Evolutionary conservation across 2,797 vertebrate species (phyloP).

Genomic region (Hippopotamyrus pictus): DNA sequence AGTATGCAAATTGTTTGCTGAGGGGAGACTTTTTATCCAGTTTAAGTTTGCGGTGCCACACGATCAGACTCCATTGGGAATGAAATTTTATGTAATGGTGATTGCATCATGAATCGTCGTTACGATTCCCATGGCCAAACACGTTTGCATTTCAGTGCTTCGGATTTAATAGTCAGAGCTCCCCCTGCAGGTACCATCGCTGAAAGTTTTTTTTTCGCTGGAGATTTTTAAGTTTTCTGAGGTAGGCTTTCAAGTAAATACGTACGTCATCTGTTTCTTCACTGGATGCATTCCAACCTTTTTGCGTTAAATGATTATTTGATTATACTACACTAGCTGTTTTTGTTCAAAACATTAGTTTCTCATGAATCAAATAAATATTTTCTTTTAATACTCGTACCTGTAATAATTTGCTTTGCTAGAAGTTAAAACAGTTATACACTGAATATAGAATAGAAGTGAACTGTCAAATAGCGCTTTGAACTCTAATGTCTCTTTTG

Average conservation of each 20-base stretch:
- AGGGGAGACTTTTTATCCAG: not conserved
- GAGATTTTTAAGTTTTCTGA: not conserved
- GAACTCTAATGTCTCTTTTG: not conserved
- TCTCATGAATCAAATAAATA: not conserved
- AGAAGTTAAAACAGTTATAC: not conserved
- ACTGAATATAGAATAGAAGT: not conserved
- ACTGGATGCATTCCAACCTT: not conserved
- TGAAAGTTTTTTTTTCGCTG: not conserved
- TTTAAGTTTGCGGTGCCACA: not conserved
- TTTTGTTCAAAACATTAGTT: not conserved
- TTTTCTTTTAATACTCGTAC: not conserved
- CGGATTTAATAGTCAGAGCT: not conserved
- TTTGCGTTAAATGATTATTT: not conserved
- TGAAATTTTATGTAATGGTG: not conserved
- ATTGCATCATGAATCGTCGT: constrained; percentile 1
- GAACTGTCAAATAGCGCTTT: not conserved
- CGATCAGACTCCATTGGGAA: not conserved
- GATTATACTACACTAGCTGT: not conserved
- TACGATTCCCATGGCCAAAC: not conserved
- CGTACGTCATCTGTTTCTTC: not conserved
- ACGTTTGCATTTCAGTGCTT: not conserved
- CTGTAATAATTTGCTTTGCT: not conserved
- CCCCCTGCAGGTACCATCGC: not conserved
- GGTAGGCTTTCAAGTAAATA: not conserved
- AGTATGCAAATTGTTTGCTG: constrained; percentile 6